These are phyloP conservation scores for Hylomyscus alleni DNA, from an alignment of 2,797 vertebrate genomes.

Conservation along the genomic window DNA sequence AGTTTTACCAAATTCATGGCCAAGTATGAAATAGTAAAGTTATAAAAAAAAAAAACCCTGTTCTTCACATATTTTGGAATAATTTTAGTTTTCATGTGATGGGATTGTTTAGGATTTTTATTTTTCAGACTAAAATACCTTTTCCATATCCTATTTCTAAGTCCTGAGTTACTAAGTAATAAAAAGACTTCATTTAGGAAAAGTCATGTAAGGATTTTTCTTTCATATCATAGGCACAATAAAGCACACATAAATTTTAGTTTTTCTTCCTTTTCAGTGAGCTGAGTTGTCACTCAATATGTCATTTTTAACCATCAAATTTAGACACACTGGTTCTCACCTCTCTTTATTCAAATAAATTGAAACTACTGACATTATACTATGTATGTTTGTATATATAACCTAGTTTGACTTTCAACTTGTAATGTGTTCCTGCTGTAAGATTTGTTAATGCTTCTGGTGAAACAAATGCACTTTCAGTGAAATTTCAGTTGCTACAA, in stretches of 20 bases:
- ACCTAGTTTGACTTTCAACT: slow-evolving; percentile 44
- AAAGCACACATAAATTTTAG: background rate
- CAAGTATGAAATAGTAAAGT: background rate
- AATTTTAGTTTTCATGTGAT: slow-evolving; percentile 51
- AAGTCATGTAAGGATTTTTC: background rate
- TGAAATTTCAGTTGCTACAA: slow-evolving; percentile 42
- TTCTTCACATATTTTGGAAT: background rate
- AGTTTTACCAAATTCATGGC: background rate
- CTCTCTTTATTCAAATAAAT: background rate
- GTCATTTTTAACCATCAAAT: background rate
- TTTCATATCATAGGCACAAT: slow-evolving; percentile 6
- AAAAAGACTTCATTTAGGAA: slow-evolving; percentile 18
- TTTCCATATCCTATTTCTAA: background rate
- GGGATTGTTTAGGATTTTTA: slow-evolving; percentile 14
- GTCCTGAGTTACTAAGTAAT: background rate
- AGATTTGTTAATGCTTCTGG: background rate
- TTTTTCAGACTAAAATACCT: background rate
- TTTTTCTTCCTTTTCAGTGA: slow-evolving; percentile 5
- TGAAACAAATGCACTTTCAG: background rate
- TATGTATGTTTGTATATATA: background rate
- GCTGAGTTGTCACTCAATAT: background rate
- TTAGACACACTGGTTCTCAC: slow-evolving; percentile 35
- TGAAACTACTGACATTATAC: background rate
- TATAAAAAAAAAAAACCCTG: background rate
- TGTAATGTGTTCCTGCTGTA: background rate